Base-by-base conservation (phyloP, 2,888 invertebrate species). In the Agrilus mali region DNA sequence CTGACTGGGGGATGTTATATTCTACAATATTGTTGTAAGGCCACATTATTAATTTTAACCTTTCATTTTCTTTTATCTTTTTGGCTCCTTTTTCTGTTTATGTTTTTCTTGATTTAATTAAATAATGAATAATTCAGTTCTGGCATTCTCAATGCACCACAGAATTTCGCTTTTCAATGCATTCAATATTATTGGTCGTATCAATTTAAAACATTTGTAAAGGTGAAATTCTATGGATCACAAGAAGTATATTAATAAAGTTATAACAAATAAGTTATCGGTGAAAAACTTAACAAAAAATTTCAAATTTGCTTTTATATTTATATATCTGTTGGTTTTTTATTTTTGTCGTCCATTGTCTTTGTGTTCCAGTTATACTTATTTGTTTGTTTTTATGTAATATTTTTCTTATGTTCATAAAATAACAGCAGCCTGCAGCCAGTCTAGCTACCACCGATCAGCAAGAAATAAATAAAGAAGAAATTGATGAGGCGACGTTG, bases 401-500 rank as follows among this genome's bases (percentile, higher is more conserved):
- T 42, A 40, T 40, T 40, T 17, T 37, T 37, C 20, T 37, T 15
- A 40, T 35, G 50, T 27, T 27, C 27, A 10, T 27, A 55, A 55
- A 59, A 60, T 60, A 61, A 60, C 63, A 67, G 66, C 67, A 67
- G 65, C 59, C 63, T 55, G 64, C 66, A 60, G 64, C 64, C 61
- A 62, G 61, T 63, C 56, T 52, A 53, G 40, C 46, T 35, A 39
- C 34, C 38, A 38, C 41, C 38, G 40, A 46, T 44, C 61, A 53
- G 52, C 73, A 76, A 42, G 48, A 48, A 41, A 47, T 46, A 40
- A 52, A 47, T 44, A 59, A 55, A 48, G 53, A 55, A 33, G 60
- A 60, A 50, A 72, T 79, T 57, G 86, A 86, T 61, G 86, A 86
- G 64, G 83, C 84, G 49, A 80, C 81, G 42, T 74, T 88, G 50